Base-by-base conservation (phyloP, 2,113 vertebrate species). In the Peromyscus maniculatus region DNA sequence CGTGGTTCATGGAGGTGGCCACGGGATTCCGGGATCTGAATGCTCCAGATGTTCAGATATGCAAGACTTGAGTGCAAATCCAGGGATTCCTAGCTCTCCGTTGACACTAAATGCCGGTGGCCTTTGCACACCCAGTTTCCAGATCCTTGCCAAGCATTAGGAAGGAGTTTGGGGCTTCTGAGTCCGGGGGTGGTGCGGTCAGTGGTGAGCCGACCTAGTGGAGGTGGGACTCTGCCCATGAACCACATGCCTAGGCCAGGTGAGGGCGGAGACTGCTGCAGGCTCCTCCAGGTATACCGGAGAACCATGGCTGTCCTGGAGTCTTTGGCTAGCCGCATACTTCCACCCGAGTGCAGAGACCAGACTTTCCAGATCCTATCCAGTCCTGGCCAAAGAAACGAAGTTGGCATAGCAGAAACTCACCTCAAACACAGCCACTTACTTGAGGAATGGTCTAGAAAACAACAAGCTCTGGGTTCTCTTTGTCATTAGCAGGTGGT, bases 141-240 rank as follows among this genome's bases (percentile, higher is more conserved):
- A 77, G n/a, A 17, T 43, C 80, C 83, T 59, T 74, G 52, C 26
- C 84, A 82, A 46, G 0, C 24, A 46, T 72, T 57, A 31, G 4
- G 79, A 69, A 67, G 83, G 78, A 39, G 16, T 28, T 36, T 72
- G 12, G 66, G 69, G 88, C 15, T 49, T 79, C 57, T 69, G n/a
- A 2, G 13, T 59, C 11, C 11, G 57, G 5, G 0, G 69, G 17
- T n/a, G 17, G 1, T 22, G 31, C 12, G 0, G 59, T 49, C 3
- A 13, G 71, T 5, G 13, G 66, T 71, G 39, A 39, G 49, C 55
- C 0, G 0, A 9, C 17, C 36, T 1, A 0, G 3, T 69, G 11
- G 55, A 0, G 0, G 49, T 26, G 74, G 13, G 17, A n/a, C 31
- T 43, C 28, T 52, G 6, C 0, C 1, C 13, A 7, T 31, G 33